These are phyloP conservation scores for Himalopsyche phryganea DNA, from an alignment of 1,140 invertebrate genomes.

Conservation along the genomic window DNA sequence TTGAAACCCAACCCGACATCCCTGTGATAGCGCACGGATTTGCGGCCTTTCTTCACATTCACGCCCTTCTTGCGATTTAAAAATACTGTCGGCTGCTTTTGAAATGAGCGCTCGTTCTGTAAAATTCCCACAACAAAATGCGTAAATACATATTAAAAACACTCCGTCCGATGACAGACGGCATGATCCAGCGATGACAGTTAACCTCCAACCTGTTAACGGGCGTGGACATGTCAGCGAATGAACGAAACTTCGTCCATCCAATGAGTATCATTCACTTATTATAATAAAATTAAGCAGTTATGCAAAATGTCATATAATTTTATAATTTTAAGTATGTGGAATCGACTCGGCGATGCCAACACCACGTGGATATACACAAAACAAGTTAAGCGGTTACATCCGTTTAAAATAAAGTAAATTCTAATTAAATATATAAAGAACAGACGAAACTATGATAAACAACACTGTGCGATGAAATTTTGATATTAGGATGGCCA, in stretches of 20 bases:
- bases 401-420: too few species aligned
- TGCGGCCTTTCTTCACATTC: constrained; percentile 63
- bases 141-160: background rate
- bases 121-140: constrained; percentile 33
- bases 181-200: constrained; percentile 6
- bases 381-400: constrained; percentile 16
- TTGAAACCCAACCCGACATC: constrained; percentile 98
- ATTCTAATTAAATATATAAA: too few species aligned
- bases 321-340: background rate
- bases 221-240: background rate
- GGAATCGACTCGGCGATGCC: constrained; percentile 21
- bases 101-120: constrained; percentile 73
- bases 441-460: too few species aligned
- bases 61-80: constrained; percentile 84
- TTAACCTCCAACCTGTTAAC: constrained; percentile 14
- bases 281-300: too few species aligned
- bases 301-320: too few species aligned
- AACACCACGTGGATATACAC: constrained; percentile 32
- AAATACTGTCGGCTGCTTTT: constrained; percentile 96
- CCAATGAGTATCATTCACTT: too few species aligned
- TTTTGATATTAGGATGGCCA: background rate
- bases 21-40: constrained; percentile 71
- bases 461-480: constrained; percentile 1
- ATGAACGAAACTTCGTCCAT: too few species aligned
- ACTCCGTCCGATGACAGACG: too few species aligned